Conservation (phyloP, 2,888 invertebrate genomes). For the Eurytoma californica region DNA sequence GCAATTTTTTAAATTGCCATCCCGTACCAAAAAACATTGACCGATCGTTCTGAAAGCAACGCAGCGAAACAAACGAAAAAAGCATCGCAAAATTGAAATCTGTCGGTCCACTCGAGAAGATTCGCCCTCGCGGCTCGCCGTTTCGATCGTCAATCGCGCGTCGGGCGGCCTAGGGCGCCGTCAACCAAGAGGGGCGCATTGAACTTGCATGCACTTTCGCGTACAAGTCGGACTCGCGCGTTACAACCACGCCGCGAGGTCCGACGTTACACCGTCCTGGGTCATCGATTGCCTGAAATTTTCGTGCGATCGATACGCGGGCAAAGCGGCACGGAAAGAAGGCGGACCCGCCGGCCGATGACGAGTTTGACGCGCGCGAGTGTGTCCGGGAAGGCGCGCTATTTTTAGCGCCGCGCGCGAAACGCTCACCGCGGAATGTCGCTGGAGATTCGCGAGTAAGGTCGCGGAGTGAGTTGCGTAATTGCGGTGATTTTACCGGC, state of each 20-base stretch:
- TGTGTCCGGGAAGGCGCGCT: neutral
- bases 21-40: too few relatives aligned
- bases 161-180: neutral
- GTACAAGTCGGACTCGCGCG: neutral
- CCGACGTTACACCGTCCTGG: conserved; percentile 2
- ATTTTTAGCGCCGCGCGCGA: conserved; percentile 3
- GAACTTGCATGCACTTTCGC: conserved; percentile 11
- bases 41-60: too few relatives aligned
- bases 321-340: neutral
- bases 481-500: too few relatives aligned
- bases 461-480: too few relatives aligned
- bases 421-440: neutral
- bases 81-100: too few relatives aligned
- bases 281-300: conserved; percentile 41
- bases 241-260: neutral
- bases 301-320: conserved; percentile 39
- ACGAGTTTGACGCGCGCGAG: conserved; percentile 29
- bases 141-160: too few relatives aligned
- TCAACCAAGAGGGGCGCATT: neutral
- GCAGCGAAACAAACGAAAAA: too few relatives aligned
- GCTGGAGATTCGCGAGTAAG: neutral
- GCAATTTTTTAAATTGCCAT: too few relatives aligned
- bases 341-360: conserved; percentile 12
- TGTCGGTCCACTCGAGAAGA: neutral
- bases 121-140: neutral